Evolutionary conservation across 2,888 invertebrate genomes (phyloP), one percentile per base, ranked within the genome.

Genomic region (Cylloceria caligata): DNA sequence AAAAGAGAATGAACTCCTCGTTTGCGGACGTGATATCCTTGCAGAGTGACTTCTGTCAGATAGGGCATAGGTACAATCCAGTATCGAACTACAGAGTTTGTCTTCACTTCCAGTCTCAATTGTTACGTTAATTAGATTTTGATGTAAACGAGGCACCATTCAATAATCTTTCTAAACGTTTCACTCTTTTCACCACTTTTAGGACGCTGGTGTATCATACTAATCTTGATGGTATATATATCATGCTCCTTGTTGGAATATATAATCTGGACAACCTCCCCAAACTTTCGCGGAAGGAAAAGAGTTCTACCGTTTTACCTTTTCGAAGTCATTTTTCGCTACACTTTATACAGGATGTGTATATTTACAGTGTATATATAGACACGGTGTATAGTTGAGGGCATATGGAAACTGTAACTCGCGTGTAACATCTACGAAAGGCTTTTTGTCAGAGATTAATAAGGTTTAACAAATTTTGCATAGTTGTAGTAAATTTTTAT

Each of bases 41-140:
- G 55, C 69, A 73, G 76, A 81, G 76, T 77, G 62, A 45, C 77
- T 67, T 39, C 67, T 30, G 42, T 68, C 30, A 60, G 60, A 1
- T 30, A 9, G 6, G 30, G 2, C n/a, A 30, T 16, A 30, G 55
- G 30, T 30, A 30, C 30, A 5, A 3, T 30, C 30, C 5, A 30
- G 3, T 30, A 30, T 30, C 30, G 1, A 45, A 16, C 6, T 6
- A 16, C 45, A 3, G 2, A n/a, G 11, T 2, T 5, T 39, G 39
- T 11, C 11, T 39, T 5, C 16, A n/a, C 0, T 73, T 64, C 77
- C 64, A 34, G 72, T 7, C 74, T 77, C 81, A 67, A 80, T 85
- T 83, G 83, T 85, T 83, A 76, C 76, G 85, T 84, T 87, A 85
- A 88, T 88, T 86, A 87, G 84, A 83, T 84, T 87, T 87, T 87